Conservation (phyloP, 2,113 vertebrate genomes). For the Cinclus cinclus region DNA sequence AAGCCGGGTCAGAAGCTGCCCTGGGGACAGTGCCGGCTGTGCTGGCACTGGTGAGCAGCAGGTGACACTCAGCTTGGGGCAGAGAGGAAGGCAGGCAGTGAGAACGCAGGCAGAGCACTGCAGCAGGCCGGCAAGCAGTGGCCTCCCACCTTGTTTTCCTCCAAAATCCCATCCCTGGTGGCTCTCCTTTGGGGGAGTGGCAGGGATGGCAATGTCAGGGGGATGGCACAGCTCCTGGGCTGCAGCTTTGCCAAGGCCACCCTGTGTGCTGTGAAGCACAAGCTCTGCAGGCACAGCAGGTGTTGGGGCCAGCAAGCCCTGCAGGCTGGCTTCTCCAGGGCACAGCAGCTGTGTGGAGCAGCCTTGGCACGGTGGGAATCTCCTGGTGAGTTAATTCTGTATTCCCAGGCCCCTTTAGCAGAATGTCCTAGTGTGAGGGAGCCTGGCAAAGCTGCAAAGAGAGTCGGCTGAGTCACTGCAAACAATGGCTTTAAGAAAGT, state of each 20-base stretch:
- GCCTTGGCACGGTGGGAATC: neutral
- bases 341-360: neutral
- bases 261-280: fast-evolving
- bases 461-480: neutral
- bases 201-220: neutral
- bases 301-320: neutral
- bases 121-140: neutral
- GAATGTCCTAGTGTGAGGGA: neutral
- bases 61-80: neutral
- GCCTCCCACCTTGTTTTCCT: neutral
- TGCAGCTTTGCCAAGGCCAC: neutral
- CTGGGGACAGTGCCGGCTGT: neutral
- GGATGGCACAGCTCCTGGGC: neutral
- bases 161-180: neutral
- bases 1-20: neutral
- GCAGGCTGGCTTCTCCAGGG: neutral
- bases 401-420: neutral
- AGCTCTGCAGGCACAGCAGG: neutral
- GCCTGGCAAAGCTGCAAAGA: neutral
- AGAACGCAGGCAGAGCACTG: neutral
- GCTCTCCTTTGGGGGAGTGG: neutral
- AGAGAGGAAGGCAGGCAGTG: fast-evolving
- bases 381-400: neutral
- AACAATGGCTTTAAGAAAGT: neutral
- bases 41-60: neutral